These are phyloP conservation scores for Sitta europaea DNA, from an alignment of 2,113 vertebrate genomes.

Conservation along the genomic window DNA sequence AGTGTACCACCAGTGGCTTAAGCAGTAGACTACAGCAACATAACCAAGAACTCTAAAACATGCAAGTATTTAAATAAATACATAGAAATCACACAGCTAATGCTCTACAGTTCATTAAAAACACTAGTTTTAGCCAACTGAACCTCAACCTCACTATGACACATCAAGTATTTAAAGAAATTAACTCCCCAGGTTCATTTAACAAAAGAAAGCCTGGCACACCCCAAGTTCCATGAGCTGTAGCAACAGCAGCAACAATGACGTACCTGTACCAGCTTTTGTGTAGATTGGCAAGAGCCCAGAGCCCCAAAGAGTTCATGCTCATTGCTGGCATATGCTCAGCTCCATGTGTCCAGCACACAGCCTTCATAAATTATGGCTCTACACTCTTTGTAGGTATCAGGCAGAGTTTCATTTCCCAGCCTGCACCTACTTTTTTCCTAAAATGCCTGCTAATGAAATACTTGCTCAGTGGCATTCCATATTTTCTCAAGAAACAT, in stretches of 20 bases:
- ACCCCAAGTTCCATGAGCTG: neutral
- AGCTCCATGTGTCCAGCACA: neutral
- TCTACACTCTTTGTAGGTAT: neutral
- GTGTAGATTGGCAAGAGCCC: neutral
- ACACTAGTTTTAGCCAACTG: neutral
- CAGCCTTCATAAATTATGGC: neutral
- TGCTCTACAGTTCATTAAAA: neutral
- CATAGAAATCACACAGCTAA: neutral
- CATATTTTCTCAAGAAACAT: neutral
- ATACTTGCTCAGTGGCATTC: neutral
- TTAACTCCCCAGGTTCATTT: neutral
- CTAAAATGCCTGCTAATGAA: neutral
- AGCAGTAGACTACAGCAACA: neutral
- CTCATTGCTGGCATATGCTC: neutral
- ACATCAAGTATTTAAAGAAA: neutral
- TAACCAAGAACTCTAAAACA: neutral
- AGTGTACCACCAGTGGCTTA: neutral
- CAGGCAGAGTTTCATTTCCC: neutral
- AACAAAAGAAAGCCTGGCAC: neutral
- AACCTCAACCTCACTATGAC: neutral
- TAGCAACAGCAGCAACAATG: neutral
- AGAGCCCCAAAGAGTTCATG: neutral
- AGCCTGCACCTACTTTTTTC: neutral
- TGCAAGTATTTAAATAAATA: neutral
- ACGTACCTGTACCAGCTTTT: neutral